Base-by-base conservation (phyloP, 2,797 vertebrate species). In the Limnodromus scolopaceus region DNA sequence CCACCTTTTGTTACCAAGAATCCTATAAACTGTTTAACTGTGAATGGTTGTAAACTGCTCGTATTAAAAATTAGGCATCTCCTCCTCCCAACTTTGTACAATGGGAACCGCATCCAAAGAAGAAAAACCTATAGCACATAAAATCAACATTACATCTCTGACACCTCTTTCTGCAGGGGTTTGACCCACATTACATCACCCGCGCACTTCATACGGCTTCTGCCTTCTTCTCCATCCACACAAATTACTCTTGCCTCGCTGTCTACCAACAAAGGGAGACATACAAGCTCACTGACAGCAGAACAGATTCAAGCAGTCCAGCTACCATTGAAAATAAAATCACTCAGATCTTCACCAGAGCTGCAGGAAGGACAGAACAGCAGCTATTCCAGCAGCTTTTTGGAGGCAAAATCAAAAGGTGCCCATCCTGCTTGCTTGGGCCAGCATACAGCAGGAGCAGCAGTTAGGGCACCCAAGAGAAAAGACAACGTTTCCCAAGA, bases 21-120 rank as follows among this genome's bases (percentile, higher is more conserved):
- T 97, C 94, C 96, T 95, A 96, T 98, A 98, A 98, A 97, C 95
- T 96, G 91, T 96, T 97, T 97, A 97, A 96, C 93, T 92, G 74
- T 83, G 97, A 97, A 90, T 80, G 96, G 95, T 54, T 97, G 94
- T 98, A 97, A 98, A 98, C 97, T 89, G 96, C 95, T 98, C 86
- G 16, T 97, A 97, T 97, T 98, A 97, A 97, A 97, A 98, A 98
- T 88, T 89, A 94, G 93, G 86, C 85, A 91, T 93, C 86, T 83
- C 91, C 86, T 95, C 45, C 72, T 87, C 91, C 57, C 70, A 64
- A 58, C 75, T 77, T 53, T 45, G 65, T 80, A 94, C 58, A 94
- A 87, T 32, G 68, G 61, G 57, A 96, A 92, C 46, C 66, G 75
- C 75, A 76, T 76, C 53, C 11, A 65, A 51, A 81, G 76, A 72